Percentiles rank a stretch among this genome's conserved stretches.
Evolutionary conservation across 1,140 invertebrate species (phyloP).

Genomic region (Neelides sp.): DNA sequence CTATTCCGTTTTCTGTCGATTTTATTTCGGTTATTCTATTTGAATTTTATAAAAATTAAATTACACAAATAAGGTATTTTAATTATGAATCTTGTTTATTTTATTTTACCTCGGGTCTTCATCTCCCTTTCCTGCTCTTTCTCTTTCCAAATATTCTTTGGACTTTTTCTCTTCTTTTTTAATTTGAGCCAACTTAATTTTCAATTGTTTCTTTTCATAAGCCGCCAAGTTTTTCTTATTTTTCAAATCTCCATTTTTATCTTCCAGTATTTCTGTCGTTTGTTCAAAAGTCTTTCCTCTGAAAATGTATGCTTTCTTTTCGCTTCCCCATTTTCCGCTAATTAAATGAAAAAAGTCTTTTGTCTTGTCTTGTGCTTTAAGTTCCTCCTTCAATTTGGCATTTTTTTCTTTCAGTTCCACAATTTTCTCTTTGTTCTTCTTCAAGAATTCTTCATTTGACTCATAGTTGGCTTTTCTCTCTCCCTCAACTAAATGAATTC

Average conservation of each 20-base stretch:
- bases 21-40: constrained; percentile 21
- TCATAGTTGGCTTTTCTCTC: constrained; percentile 29
- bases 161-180: constrained; percentile 10
- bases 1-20: constrained; percentile 20
- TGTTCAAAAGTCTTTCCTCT: constrained; percentile 18
- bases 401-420: constrained; percentile 17
- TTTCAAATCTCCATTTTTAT: constrained; percentile 19
- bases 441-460: constrained; percentile 21
- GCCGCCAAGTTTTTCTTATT: constrained; percentile 23
- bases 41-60: constrained; percentile 7
- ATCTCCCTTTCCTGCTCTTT: neutral
- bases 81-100: neutral
- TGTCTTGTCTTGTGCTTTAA: neutral
- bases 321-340: neutral
- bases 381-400: constrained; percentile 13
- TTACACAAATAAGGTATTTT: neutral
- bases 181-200: constrained; percentile 3
- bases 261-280: constrained; percentile 26
- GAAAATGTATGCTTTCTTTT: constrained; percentile 22
- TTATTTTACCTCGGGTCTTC: constrained; percentile 7
- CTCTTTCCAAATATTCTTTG: neutral
- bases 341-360: constrained; percentile 15
- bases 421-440: constrained; percentile 23
- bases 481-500: constrained; percentile 29
- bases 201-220: constrained; percentile 15